phyloP scores from a whole-genome alignment of 2,888 invertebrate species.

The Hydroisotoma schaefferi region DNA sequence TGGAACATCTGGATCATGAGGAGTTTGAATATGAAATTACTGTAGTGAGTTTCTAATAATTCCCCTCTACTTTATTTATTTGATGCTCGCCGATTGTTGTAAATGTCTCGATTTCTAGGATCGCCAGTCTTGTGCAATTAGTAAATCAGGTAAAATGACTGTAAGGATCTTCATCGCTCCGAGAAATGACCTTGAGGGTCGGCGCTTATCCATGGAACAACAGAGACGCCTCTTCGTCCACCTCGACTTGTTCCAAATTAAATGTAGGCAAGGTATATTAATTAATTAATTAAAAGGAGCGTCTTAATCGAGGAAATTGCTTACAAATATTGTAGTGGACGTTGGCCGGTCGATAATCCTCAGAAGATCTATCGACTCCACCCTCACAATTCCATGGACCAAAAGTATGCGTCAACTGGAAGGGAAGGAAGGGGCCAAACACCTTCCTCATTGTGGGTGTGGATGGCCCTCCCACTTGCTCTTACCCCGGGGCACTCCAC shows the following conservation, averaged over 20 bases:
- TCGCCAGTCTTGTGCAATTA: constrained; percentile 17
- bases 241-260: constrained; percentile 31
- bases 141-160: constrained; percentile 13
- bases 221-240: constrained; percentile 29
- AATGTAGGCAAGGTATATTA: no score
- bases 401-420: constrained; percentile 11
- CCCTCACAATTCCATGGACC: constrained; percentile 16
- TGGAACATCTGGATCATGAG: constrained; percentile 33
- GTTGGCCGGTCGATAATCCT: constrained; percentile 13
- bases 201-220: constrained; percentile 10
- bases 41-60: constrained; percentile 30
- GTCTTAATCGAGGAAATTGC: no score
- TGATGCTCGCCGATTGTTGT: no score
- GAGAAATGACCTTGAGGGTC: constrained; percentile 16
- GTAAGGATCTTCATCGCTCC: constrained; percentile 32
- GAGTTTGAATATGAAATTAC: constrained; percentile 28
- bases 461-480: constrained; percentile 29
- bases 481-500: constrained; percentile 17
- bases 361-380: constrained; percentile 13
- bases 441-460: constrained; percentile 25
- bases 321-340: constrained; percentile 2
- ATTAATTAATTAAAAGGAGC: no score
- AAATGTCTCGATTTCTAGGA: no score
- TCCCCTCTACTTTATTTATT: no score
- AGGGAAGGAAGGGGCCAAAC: not conserved